A percentile compares a stretch with the other conserved stretches of the same genome.
These are phyloP conservation scores for Amiota minor DNA, from an alignment of 2,888 invertebrate genomes.

Conservation along the genomic window DNA sequence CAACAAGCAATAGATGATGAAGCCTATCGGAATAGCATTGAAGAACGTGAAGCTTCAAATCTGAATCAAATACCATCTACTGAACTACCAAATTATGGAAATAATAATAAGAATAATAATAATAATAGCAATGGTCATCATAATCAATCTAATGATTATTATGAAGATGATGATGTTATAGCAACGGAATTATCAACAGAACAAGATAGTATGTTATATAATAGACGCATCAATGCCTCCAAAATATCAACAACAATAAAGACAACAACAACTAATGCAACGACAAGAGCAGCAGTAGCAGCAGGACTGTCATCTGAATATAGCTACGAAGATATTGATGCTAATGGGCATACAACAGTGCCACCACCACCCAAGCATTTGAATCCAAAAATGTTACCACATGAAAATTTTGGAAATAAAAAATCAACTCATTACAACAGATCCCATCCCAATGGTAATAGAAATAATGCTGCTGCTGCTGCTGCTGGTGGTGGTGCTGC, in stretches of 20 bases:
- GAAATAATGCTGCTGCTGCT: background rate
- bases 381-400: too few species aligned
- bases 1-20: constrained; percentile 54
- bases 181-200: background rate
- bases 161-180: background rate
- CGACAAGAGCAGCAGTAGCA: background rate
- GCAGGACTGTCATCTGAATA: constrained; percentile 5
- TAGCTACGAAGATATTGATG: background rate
- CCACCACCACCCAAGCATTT: too few species aligned
- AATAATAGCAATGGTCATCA: background rate
- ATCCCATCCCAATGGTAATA: background rate
- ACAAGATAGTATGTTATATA: background rate
- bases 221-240: background rate
- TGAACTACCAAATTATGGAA: background rate
- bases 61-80: constrained; percentile 25
- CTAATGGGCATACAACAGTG: background rate
- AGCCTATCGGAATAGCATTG: constrained; percentile 49
- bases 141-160: constrained; percentile 1
- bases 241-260: background rate
- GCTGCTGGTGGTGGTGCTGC: background rate
- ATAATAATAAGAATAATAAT: background rate
- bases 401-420: too few species aligned
- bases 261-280: background rate
- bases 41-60: constrained; percentile 44
- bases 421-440: background rate